Conservation (phyloP, 2,113 vertebrate genomes). For the Chloroceryle aenea region DNA sequence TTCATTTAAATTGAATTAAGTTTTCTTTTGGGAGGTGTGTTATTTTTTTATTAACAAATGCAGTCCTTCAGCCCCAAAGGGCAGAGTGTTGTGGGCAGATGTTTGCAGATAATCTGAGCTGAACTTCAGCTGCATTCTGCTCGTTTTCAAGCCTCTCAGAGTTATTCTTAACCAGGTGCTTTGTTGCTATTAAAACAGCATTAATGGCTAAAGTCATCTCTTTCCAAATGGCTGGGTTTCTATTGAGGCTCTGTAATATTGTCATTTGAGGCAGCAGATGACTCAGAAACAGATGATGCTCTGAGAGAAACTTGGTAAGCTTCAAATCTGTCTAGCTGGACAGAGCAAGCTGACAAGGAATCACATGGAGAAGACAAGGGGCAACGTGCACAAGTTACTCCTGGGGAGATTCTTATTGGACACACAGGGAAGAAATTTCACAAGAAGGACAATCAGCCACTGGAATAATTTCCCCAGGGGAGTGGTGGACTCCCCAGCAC, state of each 20-base stretch:
- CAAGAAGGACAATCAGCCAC: neutral
- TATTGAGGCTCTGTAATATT: neutral
- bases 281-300: neutral
- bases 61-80: neutral
- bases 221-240: neutral
- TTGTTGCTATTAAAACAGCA: neutral
- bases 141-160: neutral
- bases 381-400: neutral
- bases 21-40: rapidly evolving
- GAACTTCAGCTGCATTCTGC: neutral
- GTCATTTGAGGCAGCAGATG: neutral
- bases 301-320: neutral
- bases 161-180: neutral
- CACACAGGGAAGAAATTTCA: neutral
- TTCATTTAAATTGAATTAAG: neutral
- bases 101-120: neutral
- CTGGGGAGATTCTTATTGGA: neutral
- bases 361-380: neutral
- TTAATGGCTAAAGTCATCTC: neutral
- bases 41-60: neutral
- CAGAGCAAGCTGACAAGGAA: neutral
- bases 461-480: neutral
- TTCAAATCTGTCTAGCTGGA: neutral
- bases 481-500: neutral
- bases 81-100: neutral